These are phyloP conservation scores for Crotalus helleri DNA, from an alignment of 2,113 vertebrate species.

Conservation along the genomic window DNA sequence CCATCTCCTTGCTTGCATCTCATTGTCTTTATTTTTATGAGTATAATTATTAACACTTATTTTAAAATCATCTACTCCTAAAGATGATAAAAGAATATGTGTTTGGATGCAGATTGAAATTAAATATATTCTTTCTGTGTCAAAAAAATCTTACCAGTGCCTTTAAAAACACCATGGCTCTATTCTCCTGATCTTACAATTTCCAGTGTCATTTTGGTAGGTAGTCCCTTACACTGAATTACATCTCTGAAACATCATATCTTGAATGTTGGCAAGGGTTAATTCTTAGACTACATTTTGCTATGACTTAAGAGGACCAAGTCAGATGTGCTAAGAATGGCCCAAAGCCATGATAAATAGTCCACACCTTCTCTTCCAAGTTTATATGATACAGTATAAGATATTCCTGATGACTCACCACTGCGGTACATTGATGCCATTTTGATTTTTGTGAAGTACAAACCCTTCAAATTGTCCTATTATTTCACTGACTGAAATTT, in stretches of 20 bases:
- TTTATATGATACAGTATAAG: not conserved
- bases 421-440: not conserved
- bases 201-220: not conserved
- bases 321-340: not conserved
- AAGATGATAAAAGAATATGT: conserved; percentile 21
- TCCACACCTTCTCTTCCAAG: not conserved
- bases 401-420: not conserved
- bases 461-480: not conserved
- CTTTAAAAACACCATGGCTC: conserved; percentile 40
- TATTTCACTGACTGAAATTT: conserved; percentile 10
- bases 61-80: conserved; percentile 12
- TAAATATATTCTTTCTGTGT: conserved; percentile 29
- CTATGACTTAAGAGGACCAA: not conserved
- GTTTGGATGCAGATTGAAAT: conserved; percentile 25
- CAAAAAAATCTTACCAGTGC: conserved; percentile 40
- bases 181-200: conserved; percentile 9
- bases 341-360: not conserved
- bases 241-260: conserved; percentile 5
- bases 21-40: conserved; percentile 22
- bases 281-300: conserved; percentile 1
- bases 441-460: not conserved
- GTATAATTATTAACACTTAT: not conserved
- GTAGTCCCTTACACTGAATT: conserved; percentile 17
- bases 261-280: conserved; percentile 6
- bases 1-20: not conserved